Evolutionary conservation across 2,888 invertebrate species (phyloP).

Genomic region (Eupithecia vulgata): DNA sequence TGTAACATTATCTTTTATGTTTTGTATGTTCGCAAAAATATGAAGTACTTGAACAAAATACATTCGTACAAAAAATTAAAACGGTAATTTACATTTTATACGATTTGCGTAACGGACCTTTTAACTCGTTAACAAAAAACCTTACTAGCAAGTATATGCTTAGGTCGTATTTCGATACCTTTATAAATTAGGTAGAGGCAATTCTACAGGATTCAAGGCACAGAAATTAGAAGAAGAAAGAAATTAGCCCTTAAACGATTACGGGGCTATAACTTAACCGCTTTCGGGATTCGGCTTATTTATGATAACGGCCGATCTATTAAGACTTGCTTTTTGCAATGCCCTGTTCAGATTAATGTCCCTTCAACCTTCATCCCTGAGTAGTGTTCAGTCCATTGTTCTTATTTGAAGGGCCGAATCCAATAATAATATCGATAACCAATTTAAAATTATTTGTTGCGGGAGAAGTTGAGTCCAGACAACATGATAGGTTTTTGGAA

Average conservation of each 20-base stretch:
- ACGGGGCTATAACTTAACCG: neutral
- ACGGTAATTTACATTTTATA: neutral
- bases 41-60: neutral
- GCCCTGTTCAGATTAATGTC: slow-evolving; percentile 37
- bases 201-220: neutral
- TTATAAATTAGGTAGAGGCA: neutral
- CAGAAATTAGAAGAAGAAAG: neutral
- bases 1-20: neutral
- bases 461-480: neutral
- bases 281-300: slow-evolving; percentile 1
- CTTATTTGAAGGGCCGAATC: slow-evolving; percentile 23
- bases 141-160: neutral
- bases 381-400: slow-evolving; percentile 35
- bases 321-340: slow-evolving; percentile 25
- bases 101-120: neutral
- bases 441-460: slow-evolving; percentile 4
- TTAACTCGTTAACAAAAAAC: neutral
- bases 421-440: neutral
- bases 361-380: slow-evolving; percentile 35
- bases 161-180: neutral
- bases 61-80: neutral
- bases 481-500: neutral
- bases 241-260: neutral
- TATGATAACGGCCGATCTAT: slow-evolving; percentile 3
- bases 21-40: neutral